Evolutionary conservation across 2,888 invertebrate genomes (phyloP).

Genomic region (Pachycephus smyrnensis): DNA sequence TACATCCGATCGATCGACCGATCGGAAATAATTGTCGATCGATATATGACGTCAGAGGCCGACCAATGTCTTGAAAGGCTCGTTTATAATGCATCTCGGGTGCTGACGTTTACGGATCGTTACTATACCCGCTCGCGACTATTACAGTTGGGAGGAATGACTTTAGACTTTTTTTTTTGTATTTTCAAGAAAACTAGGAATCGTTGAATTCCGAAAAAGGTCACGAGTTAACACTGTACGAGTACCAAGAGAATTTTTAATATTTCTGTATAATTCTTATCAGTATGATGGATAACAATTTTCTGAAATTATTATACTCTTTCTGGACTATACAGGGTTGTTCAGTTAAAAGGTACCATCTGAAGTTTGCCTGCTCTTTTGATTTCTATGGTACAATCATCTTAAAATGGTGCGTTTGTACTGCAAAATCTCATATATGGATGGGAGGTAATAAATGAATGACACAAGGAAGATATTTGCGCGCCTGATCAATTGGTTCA

Average conservation of each 20-base stretch:
- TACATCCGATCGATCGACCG: background rate
- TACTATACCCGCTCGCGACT: conserved; percentile 7
- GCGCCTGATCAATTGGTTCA: too few species aligned
- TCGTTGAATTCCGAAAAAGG: background rate
- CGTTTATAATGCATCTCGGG: conserved; percentile 3
- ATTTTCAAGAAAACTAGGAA: conserved; percentile 13
- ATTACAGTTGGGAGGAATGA: conserved; percentile 10
- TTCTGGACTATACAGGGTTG: too few species aligned
- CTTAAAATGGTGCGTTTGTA: too few species aligned
- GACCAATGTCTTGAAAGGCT: background rate
- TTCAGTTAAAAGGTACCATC: too few species aligned
- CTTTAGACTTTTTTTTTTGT: background rate
- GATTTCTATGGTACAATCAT: too few species aligned
- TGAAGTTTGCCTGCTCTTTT: too few species aligned
- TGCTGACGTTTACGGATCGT: conserved; percentile 2
- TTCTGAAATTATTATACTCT: too few species aligned
- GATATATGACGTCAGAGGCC: background rate
- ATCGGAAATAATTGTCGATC: background rate
- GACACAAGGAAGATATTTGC: too few species aligned
- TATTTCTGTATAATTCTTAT: background rate
- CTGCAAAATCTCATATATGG: too few species aligned
- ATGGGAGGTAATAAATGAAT: too few species aligned
- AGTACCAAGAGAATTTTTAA: background rate
- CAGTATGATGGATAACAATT: background rate
- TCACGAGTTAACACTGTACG: background rate